phyloP scores from a whole-genome alignment of 2,888 invertebrate genomes.

The Schrankia costaestrigalis region DNA sequence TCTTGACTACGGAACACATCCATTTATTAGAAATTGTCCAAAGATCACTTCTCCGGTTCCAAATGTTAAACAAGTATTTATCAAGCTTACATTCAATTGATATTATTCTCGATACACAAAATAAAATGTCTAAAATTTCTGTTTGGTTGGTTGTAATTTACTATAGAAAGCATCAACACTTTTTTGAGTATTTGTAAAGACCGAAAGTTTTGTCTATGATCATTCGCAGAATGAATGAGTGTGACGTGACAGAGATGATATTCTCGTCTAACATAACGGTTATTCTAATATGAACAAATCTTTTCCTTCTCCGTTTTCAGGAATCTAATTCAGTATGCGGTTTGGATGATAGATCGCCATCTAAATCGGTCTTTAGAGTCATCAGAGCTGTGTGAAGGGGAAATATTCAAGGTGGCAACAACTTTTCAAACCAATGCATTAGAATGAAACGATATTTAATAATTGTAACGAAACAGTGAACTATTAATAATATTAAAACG shows the following conservation, averaged over 20 bases:
- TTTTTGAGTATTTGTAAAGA: slow-evolving; percentile 76
- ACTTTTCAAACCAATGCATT: too few relatives aligned
- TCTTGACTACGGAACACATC: slow-evolving; percentile 74
- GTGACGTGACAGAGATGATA: slow-evolving; percentile 35
- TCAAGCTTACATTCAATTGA: slow-evolving; percentile 63
- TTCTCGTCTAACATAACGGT: slow-evolving; percentile 14
- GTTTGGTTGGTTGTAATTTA: slow-evolving; percentile 79
- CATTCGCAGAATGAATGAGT: slow-evolving; percentile 54
- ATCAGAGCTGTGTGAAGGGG: too few relatives aligned
- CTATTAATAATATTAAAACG: too few relatives aligned
- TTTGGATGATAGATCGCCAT: too few relatives aligned
- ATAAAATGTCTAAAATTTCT: slow-evolving; percentile 72
- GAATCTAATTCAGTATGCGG: too few relatives aligned
- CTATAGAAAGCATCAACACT: slow-evolving; percentile 81
- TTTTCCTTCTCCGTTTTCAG: too few relatives aligned
- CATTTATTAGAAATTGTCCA: slow-evolving; percentile 64
- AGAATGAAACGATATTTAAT: too few relatives aligned
- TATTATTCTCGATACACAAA: slow-evolving; percentile 62
- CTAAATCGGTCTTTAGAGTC: too few relatives aligned
- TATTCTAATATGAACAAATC: not conserved
- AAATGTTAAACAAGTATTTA: slow-evolving; percentile 52
- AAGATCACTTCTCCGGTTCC: slow-evolving; percentile 47
- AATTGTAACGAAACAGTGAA: too few relatives aligned
- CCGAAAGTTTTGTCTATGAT: slow-evolving; percentile 58
- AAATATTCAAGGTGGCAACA: too few relatives aligned